Percentiles rank a stretch among this genome's conserved stretches.
These are phyloP conservation scores for Lomographa bimaculata DNA, from an alignment of 2,888 invertebrate genomes.

Conservation along the genomic window DNA sequence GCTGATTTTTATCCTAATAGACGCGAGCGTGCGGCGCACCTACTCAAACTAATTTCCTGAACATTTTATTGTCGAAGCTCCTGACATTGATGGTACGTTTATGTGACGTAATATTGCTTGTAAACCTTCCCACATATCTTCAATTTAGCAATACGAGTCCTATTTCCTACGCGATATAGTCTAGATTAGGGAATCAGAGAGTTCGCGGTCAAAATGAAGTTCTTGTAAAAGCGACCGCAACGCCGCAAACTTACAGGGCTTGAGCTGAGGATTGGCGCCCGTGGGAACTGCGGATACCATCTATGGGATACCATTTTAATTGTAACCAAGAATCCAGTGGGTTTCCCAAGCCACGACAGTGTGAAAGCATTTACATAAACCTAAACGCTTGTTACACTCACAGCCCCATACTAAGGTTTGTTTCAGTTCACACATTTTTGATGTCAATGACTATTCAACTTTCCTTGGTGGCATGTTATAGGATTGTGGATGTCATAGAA, in stretches of 20 bases:
- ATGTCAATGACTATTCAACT: no score
- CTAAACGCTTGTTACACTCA: no score
- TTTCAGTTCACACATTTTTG: no score
- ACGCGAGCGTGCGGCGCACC: no score
- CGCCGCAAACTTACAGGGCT: slow-evolving; percentile 16
- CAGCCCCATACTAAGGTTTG: no score
- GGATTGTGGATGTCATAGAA: no score
- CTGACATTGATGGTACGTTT: slow-evolving; percentile 4
- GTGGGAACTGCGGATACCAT: slow-evolving; percentile 8
- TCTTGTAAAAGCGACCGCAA: slow-evolving; percentile 8
- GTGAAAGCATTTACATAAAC: no score
- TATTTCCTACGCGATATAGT: background rate
- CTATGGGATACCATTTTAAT: slow-evolving; percentile 13
- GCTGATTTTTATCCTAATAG: no score
- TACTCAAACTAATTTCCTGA: background rate
- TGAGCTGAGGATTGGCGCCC: no score
- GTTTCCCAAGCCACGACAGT: no score
- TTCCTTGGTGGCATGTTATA: no score
- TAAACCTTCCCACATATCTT: background rate
- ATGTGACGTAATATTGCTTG: background rate
- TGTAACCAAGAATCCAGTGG: background rate
- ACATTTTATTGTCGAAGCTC: background rate
- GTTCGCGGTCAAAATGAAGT: slow-evolving; percentile 2
- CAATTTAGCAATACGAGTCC: background rate
- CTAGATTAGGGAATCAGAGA: background rate